Evolutionary conservation across 2,113 vertebrate genomes (phyloP).

Genomic region (Peucedramus taeniatus): DNA sequence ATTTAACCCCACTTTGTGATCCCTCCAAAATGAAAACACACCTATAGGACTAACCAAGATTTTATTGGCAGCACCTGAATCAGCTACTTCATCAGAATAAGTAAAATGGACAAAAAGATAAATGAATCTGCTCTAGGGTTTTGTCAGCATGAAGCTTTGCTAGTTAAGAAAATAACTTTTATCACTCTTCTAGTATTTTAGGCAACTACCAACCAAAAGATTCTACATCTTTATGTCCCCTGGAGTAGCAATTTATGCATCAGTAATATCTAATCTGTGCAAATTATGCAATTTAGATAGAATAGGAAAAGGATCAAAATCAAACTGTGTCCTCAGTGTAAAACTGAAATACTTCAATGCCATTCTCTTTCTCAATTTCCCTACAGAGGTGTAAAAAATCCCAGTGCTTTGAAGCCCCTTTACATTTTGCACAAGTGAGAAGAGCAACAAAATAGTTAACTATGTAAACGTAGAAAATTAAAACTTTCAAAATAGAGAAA

Average conservation of each 20-base stretch:
- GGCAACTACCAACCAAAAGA: not conserved
- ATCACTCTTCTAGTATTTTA: not conserved
- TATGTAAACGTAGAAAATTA: not conserved
- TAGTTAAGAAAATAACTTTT: not conserved
- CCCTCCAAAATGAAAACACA: not conserved
- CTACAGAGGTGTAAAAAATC: not conserved
- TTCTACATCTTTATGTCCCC: not conserved
- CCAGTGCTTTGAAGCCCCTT: not conserved
- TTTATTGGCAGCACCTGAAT: not conserved
- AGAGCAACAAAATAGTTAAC: not conserved
- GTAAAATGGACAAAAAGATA: not conserved
- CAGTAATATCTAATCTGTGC: not conserved
- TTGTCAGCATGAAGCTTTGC: not conserved
- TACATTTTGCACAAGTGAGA: not conserved
- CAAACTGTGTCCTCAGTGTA: not conserved
- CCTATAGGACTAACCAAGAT: not conserved
- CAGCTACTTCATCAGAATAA: not conserved
- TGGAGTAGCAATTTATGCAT: not conserved
- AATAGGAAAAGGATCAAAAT: not conserved
- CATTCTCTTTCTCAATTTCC: not conserved
- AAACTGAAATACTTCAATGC: not conserved
- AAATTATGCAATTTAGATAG: not conserved
- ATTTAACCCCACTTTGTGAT: not conserved
- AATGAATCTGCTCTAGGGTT: not conserved
- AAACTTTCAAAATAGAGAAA: not conserved